Conservation (phyloP, 2,888 invertebrate genomes). For the Maniola hyperantus region DNA sequence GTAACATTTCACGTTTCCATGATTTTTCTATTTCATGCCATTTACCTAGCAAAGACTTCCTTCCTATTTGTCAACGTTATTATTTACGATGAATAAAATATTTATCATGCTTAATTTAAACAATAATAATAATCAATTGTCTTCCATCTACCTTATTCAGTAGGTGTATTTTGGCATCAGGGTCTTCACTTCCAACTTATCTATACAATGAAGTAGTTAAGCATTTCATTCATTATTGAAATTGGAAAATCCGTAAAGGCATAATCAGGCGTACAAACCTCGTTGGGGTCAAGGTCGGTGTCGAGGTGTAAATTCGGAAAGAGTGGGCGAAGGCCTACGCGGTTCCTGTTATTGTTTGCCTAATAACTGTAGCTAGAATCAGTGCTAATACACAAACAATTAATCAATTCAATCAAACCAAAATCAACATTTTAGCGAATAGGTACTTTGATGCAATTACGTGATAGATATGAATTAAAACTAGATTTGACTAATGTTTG, state of each 20-base stretch:
- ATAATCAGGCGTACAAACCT: conserved; percentile 1
- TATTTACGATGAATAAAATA: too few relatives aligned
- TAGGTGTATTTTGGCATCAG: not conserved
- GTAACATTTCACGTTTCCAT: not conserved
- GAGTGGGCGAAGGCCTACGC: conserved; percentile 34
- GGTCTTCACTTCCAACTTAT: not conserved
- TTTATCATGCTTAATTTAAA: not conserved
- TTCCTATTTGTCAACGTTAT: not conserved
- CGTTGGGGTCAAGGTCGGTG: conserved; percentile 52
- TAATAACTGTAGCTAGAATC: conserved; percentile 24
- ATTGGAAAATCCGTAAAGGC: conserved; percentile 9
- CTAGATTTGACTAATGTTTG: too few relatives aligned
- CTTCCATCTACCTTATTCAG: not conserved
- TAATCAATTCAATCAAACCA: not conserved
- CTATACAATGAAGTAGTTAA: not conserved
- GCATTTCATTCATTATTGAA: conserved; percentile 8
- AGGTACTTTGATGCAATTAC: too few relatives aligned
- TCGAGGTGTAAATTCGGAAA: conserved; percentile 41
- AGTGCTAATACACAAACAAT: conserved; percentile 16
- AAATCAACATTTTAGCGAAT: too few relatives aligned
- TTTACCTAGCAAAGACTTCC: too few relatives aligned
- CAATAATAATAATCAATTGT: not conserved
- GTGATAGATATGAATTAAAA: too few relatives aligned
- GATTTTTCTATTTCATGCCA: not conserved
- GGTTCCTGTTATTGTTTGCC: conserved; percentile 37